Evolutionary conservation across 2,888 invertebrate genomes (phyloP).

Genomic region (Pardosa pseudoannulata): DNA sequence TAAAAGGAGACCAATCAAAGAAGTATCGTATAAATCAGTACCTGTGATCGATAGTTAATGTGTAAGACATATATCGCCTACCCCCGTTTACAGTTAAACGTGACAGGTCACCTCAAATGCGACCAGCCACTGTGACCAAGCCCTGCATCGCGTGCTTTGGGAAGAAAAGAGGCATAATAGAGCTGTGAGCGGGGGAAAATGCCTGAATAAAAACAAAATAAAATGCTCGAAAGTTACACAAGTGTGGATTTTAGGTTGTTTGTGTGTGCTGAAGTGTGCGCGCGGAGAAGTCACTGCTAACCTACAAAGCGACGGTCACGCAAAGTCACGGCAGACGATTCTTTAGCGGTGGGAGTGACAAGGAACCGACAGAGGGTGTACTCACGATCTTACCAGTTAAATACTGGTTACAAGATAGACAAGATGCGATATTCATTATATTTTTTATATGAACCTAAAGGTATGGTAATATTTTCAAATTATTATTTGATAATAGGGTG

Average conservation of each 20-base stretch:
- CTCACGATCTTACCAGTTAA: too few species aligned
- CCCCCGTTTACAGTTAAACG: not conserved
- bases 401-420: too few species aligned
- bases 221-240: slow-evolving; percentile 24
- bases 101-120: not conserved
- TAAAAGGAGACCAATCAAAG: too few species aligned
- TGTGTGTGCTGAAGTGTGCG: slow-evolving; percentile 6
- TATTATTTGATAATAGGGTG: too few species aligned
- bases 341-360: not conserved
- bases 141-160: not conserved
- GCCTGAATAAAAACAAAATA: not conserved
- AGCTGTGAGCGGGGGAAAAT: not conserved
- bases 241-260: slow-evolving; percentile 30
- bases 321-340: not conserved
- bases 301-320: slow-evolving; percentile 43
- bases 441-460: too few species aligned
- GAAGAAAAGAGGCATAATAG: not conserved
- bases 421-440: too few species aligned
- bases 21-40: too few species aligned
- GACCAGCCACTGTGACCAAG: not conserved
- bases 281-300: slow-evolving; percentile 44
- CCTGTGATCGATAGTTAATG: too few species aligned
- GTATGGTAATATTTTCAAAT: too few species aligned
- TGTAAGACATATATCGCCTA: too few species aligned
- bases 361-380: too few species aligned